These are phyloP conservation scores for Poeciliopsis infans DNA, from an alignment of 2,797 vertebrate species.

Conservation along the genomic window DNA sequence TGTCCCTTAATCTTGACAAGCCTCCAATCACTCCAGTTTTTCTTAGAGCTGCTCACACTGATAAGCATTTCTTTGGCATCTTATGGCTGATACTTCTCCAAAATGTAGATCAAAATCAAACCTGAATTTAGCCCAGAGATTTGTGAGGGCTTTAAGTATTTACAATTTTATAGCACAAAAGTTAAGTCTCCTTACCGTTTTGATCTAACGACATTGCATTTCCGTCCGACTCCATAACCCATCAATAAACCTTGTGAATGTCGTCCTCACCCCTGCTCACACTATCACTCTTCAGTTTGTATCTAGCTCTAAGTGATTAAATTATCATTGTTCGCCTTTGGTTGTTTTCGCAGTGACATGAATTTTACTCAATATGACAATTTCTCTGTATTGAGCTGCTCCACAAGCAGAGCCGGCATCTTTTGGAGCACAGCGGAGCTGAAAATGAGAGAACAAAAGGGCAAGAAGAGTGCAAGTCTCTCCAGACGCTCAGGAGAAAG, in stretches of 20 bases:
- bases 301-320: neutral
- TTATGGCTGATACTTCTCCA: neutral
- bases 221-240: neutral
- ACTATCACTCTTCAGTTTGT: neutral
- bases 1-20: neutral
- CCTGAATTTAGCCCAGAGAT: neutral
- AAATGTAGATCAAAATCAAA: neutral
- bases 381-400: neutral
- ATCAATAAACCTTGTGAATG: neutral
- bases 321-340: neutral
- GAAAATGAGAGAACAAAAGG: constrained; percentile 33
- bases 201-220: neutral
- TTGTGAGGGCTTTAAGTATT: neutral
- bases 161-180: neutral
- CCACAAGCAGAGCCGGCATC: neutral
- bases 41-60: neutral
- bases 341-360: neutral
- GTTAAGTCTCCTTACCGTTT: neutral
- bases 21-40: neutral
- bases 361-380: constrained; percentile 5
- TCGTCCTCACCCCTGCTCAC: neutral
- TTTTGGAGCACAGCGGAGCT: neutral
- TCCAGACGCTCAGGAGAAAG: constrained; percentile 23
- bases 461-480: constrained; percentile 23
- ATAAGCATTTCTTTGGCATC: neutral